Evolutionary conservation across 2,113 vertebrate species (phyloP).

Genomic region (Vidua macroura): DNA sequence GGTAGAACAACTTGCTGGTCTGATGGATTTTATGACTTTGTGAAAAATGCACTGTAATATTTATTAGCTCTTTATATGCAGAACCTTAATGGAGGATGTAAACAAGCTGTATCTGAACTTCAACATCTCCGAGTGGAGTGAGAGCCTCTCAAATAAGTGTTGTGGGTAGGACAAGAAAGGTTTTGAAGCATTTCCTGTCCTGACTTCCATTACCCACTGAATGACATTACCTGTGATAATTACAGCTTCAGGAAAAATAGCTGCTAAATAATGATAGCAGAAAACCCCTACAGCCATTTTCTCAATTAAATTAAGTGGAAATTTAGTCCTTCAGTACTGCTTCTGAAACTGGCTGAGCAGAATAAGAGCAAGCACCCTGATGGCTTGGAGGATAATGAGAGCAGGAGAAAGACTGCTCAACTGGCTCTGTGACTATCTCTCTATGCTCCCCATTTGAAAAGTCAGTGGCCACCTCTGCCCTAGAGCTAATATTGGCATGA

Average conservation of each 20-base stretch:
- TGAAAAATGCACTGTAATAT: not conserved
- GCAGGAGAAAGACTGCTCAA: not conserved
- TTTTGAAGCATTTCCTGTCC: not conserved
- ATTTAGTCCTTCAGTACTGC: not conserved
- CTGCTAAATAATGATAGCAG: not conserved
- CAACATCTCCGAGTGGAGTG: not conserved
- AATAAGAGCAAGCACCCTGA: not conserved
- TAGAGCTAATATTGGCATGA: not conserved
- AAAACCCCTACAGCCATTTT: not conserved
- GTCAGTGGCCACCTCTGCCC: not conserved
- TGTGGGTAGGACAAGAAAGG: not conserved
- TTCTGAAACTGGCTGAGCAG: not conserved
- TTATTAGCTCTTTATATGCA: not conserved
- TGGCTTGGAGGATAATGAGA: not conserved
- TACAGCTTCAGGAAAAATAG: not conserved
- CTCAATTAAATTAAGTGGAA: constrained; percentile 1
- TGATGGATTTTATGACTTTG: not conserved
- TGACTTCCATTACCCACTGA: not conserved
- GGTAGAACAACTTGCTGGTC: not conserved
- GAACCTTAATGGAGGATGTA: not conserved
- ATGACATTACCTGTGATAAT: not conserved
- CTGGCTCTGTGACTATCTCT: not conserved
- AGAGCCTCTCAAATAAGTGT: not conserved
- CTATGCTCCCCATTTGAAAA: not conserved
- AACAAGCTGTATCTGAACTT: not conserved